Conservation (phyloP, 2,888 invertebrate species). For the Cacoxenus indagator region DNA sequence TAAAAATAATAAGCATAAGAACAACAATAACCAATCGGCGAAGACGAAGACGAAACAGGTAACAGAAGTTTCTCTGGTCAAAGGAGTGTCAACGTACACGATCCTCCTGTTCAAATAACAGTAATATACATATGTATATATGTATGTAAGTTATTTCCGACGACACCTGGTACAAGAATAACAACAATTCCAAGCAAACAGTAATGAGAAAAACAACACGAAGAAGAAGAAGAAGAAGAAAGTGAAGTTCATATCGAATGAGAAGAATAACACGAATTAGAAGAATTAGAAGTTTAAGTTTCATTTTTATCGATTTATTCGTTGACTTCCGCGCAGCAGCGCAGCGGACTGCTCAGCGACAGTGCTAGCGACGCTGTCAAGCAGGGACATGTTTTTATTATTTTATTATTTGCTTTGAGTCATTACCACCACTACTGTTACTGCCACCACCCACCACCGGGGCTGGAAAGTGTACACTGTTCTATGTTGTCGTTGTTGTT, state of each 20-base stretch:
- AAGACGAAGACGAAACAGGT: no score
- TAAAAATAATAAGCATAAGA: no score
- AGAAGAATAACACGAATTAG: slow-evolving; percentile 48
- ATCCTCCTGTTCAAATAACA: no score
- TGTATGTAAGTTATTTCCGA: neutral
- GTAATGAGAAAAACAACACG: neutral
- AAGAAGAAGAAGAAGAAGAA: neutral
- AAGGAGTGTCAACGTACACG: no score
- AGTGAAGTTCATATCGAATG: neutral
- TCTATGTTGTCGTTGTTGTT: slow-evolving; percentile 40
- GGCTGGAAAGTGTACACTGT: slow-evolving; percentile 24
- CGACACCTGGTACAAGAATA: no score
- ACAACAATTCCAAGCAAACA: neutral
- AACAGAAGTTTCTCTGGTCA: no score
- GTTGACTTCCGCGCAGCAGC: slow-evolving; percentile 37
- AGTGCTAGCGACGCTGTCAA: slow-evolving; percentile 26
- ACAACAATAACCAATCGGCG: no score
- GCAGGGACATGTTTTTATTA: slow-evolving; percentile 28
- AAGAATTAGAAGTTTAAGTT: slow-evolving; percentile 58
- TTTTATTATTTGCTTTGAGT: slow-evolving; percentile 52
- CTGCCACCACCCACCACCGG: slow-evolving; percentile 44
- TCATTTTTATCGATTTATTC: slow-evolving; percentile 63
- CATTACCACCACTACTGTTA: no score
- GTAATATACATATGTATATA: slow-evolving; percentile 27
- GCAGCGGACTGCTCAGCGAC: slow-evolving; percentile 29